Percentiles rank a stretch among this genome's conserved stretches.
These are phyloP conservation scores for Brienomyrus brachyistius DNA, from an alignment of 2,113 vertebrate genomes.

Conservation along the genomic window DNA sequence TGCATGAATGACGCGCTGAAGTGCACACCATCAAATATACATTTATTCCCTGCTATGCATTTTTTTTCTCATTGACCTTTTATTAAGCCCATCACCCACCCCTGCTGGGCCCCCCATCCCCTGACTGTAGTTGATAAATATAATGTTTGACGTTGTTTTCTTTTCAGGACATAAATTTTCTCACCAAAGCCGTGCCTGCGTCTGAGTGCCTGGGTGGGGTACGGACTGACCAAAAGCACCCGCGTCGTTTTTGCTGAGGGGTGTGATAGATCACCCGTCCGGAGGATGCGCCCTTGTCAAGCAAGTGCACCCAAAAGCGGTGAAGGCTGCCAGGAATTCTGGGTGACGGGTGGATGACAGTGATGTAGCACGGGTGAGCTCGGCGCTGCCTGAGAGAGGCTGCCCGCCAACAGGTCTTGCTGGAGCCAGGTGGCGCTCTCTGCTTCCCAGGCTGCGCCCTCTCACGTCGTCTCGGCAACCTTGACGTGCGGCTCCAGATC, in stretches of 20 bases:
- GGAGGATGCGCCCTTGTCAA: conserved; percentile 41
- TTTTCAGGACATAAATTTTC: neutral
- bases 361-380: conserved; percentile 33
- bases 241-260: conserved; percentile 11
- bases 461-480: neutral
- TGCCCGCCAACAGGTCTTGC: conserved; percentile 26
- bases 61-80: neutral
- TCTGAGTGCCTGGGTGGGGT: neutral
- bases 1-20: neutral
- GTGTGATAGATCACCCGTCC: conserved; percentile 34
- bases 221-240: neutral
- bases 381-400: conserved; percentile 30
- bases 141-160: neutral
- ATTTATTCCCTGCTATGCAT: neutral
- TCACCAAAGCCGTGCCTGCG: neutral
- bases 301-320: conserved; percentile 22
- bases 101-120: no score
- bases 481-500: neutral
- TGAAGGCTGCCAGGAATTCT: conserved; percentile 33
- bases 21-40: neutral
- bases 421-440: neutral
- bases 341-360: conserved; percentile 41
- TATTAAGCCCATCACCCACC: neutral
- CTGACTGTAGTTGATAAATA: neutral
- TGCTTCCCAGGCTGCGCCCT: neutral